phyloP scores from a whole-genome alignment of 2,113 vertebrate species.

The Toxostoma redivivum region DNA sequence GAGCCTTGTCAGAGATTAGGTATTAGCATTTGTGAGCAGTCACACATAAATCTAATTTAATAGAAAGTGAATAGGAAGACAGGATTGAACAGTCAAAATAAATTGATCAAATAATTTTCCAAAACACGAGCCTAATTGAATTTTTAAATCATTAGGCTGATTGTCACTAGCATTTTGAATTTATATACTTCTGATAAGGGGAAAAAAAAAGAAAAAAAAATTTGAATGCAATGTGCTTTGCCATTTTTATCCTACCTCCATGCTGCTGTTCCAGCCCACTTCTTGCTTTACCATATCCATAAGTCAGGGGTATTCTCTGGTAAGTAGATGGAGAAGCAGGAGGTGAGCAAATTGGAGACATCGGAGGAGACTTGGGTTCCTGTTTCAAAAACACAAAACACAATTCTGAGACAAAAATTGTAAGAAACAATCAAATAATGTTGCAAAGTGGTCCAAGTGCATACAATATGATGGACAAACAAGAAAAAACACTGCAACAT shows the following conservation, averaged over 20 bases:
- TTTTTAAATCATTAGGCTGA: constrained; percentile 34
- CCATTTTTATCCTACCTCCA: constrained; percentile 64
- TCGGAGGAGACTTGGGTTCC: constrained; percentile 80
- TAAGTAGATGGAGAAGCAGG: constrained; percentile 82
- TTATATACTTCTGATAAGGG: neutral
- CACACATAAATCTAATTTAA: constrained; percentile 25
- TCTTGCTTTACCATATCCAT: constrained; percentile 76
- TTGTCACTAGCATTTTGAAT: constrained; percentile 29
- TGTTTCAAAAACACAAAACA: constrained; percentile 68
- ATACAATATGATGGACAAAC: neutral
- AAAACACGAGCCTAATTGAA: constrained; percentile 41
- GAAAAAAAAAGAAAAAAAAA: neutral
- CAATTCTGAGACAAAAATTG: neutral
- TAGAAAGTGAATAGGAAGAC: neutral
- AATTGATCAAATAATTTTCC: constrained; percentile 11
- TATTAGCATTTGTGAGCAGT: neutral
- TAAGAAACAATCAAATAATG: neutral
- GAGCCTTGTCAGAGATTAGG: neutral
- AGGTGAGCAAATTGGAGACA: constrained; percentile 81
- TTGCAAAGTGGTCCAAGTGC: neutral
- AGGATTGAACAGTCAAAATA: neutral
- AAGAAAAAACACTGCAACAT: neutral
- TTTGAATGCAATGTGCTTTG: neutral
- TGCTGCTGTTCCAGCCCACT: constrained; percentile 77
- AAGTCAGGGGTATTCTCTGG: constrained; percentile 72